A percentile compares a stretch with the other conserved stretches of the same genome.
Conservation (phyloP, 2,797 vertebrate genomes). For the Arctocebus calabarensis region DNA sequence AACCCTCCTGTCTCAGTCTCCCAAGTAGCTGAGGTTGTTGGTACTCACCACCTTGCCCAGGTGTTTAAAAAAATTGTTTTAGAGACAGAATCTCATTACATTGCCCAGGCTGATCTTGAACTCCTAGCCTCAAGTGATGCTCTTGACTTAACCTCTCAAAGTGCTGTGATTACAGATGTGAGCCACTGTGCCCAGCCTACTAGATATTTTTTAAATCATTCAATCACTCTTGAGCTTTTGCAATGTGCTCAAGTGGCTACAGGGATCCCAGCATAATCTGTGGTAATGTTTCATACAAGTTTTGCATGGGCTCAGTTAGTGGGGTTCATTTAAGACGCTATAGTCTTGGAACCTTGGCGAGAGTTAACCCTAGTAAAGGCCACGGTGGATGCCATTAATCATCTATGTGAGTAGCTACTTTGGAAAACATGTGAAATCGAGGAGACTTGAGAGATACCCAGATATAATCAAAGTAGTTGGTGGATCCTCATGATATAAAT, state of each 20-base stretch:
- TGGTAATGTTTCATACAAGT: neutral
- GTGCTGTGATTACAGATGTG: too few relatives aligned
- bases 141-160: too few relatives aligned
- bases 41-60: too few relatives aligned
- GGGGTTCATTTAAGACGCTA: neutral
- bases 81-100: too few relatives aligned
- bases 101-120: too few relatives aligned
- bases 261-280: neutral
- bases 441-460: neutral
- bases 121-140: too few relatives aligned
- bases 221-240: neutral
- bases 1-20: too few relatives aligned
- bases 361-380: neutral
- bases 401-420: neutral
- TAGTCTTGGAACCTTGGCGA: neutral
- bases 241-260: neutral
- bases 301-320: neutral
- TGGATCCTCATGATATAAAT: neutral
- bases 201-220: neutral
- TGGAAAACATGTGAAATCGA: neutral
- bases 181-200: too few relatives aligned
- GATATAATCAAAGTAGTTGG: neutral
- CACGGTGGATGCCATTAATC: neutral
- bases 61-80: too few relatives aligned
- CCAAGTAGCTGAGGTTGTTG: too few relatives aligned